Base-by-base conservation (phyloP, 1,140 invertebrate species). In the Drosophila jambulina region DNA sequence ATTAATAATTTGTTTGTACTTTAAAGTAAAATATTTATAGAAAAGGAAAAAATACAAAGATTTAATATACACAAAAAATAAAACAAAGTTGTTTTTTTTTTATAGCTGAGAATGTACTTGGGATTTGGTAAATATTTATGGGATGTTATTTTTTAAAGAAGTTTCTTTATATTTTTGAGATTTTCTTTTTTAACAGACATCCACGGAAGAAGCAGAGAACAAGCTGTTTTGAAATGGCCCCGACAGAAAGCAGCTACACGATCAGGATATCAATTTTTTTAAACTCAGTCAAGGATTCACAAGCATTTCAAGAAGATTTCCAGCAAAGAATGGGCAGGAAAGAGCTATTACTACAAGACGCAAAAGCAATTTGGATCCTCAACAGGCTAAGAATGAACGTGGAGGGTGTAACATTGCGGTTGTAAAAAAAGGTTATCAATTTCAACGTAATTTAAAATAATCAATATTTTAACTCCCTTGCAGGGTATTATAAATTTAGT, bases 21-120 rank as follows among this genome's bases (percentile, higher is more conserved):
- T 87, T 88, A 88, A 88, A 88, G 81, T 90, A 90, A 88, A 88
- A 79, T 90, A 88, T 88, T 90, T 88, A 90, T 88, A 88, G 85
- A 88, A 87, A 88, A 78, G 82, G 79, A 87, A 87, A 87, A 88
- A 88, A 88, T 88, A 88, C 84, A 88, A 88, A 88, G 84, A 88
- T 88, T 88, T 88, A 88, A 88, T 88, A 88, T 88, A 88, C 84
- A 90, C 81, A 84, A 84, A 90, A 88, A 88, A 88, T 79, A 85
- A 68, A 80, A 53, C 53, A 62, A 70, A 54, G 32, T 19, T 6
- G 15, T 25, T 51, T 23, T 10, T 0, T 40, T 17, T 54, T 61
- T 0, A 29, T 13, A 13, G 15, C 8, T n/a, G 17, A 49, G 7
- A 3, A n/a, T 6, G 27, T 13, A 23, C 8, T 42, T 53, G 15